Evolutionary conservation across 2,797 vertebrate genomes (phyloP).

Genomic region (Sorex maritimensis): DNA sequence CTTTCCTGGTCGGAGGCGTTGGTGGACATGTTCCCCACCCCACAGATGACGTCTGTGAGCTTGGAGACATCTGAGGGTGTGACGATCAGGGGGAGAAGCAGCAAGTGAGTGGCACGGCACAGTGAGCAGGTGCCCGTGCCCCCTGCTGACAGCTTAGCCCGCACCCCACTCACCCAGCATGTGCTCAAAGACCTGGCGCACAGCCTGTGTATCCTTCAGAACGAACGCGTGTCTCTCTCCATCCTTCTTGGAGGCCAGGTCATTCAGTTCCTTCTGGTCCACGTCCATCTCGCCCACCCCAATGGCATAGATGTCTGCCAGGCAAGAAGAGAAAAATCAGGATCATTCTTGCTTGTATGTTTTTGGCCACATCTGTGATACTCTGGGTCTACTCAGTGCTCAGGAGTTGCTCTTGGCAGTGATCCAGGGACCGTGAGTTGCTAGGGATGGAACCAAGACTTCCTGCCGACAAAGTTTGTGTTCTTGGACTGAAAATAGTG

Average conservation of each 20-base stretch:
- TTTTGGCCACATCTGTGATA: no score
- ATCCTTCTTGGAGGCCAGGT: conserved; percentile 92
- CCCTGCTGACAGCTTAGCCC: no score
- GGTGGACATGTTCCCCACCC: conserved; percentile 87
- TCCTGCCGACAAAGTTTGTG: no score
- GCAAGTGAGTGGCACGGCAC: background rate
- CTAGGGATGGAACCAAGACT: no score
- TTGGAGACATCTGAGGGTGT: conserved; percentile 81
- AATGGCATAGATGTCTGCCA: conserved; percentile 95
- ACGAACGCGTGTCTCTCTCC: conserved; percentile 93
- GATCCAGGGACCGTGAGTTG: no score
- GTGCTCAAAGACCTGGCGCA: conserved; percentile 92
- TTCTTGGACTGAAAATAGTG: no score
- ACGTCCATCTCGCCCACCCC: conserved; percentile 91
- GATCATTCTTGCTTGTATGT: no score
- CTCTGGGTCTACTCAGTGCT: no score
- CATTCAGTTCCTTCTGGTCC: conserved; percentile 91
- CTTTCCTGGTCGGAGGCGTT: conserved; percentile 80
- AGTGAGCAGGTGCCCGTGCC: background rate
- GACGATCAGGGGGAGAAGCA: background rate
- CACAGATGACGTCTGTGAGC: conserved; percentile 85
- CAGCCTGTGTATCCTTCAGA: conserved; percentile 80
- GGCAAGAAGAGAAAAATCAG: background rate
- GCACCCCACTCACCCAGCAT: conserved; percentile 92
- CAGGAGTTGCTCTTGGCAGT: no score